Base-by-base conservation (phyloP, 2,888 invertebrate genomes). In the Amphipoea oculea region DNA sequence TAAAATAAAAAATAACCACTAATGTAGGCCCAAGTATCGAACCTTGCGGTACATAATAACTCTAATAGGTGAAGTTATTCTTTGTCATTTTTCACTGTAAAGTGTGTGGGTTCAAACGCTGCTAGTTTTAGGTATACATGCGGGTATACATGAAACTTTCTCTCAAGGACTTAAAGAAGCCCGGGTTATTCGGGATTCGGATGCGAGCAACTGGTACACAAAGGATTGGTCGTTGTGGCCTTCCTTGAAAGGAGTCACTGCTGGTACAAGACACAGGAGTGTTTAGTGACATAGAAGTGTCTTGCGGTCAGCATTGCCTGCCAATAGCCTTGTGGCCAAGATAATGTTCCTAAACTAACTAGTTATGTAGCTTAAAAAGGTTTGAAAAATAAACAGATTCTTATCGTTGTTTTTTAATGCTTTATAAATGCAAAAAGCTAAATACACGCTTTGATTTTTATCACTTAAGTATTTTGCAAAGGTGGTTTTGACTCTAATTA, bases 361-460 rank as follows among this genome's bases (percentile, higher is more conserved):
- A 29, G 42, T 9, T 45, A 65, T 66, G 36, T 0, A 45, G 23
- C 14, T 45, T 23, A 36, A 14, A 14, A 48, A 23, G 11, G 7
- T 57, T 57, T 45, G 11, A 23, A 73, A 73, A 48, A 60, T 11
- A 60, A 36, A 45, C 4, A 6, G 29, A 42, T 63, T 20, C n/a
- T 9, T 9, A 9, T 54, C 54, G 40, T 48, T 20, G 0, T 42
- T 67, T 54, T 76, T 76, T 54, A 48, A 57, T 62, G 6, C 51
- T 63, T 36, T 20, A n/a, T 63, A 4, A 7, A 20, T 23, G 9
- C 36, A 73, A 73, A 79, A 73, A 51, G n/a, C 11, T 57, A 40
- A 48, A 70, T 29, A 73, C 42, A 36, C n/a, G 73, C 11, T 54
- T 66, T n/a, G 29, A 60, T 80, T 73, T 65, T 57, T n/a, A 76